A percentile compares a stretch with the other conserved stretches of the same genome.
phyloP scores from a whole-genome alignment of 2,113 vertebrate species.

The Cephalopholis sonnerati region DNA sequence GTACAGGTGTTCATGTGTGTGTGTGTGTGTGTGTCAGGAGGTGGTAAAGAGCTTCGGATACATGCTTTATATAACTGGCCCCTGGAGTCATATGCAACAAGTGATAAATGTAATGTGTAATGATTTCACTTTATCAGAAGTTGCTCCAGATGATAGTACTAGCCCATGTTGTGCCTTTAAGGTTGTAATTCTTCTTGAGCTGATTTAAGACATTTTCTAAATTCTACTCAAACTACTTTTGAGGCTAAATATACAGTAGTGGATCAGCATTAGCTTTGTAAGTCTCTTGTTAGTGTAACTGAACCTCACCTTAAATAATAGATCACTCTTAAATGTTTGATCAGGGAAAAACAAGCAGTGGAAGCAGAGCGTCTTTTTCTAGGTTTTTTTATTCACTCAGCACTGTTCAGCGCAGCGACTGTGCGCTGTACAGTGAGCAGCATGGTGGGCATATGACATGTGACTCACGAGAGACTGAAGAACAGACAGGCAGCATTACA shows the following conservation, averaged over 20 bases:
- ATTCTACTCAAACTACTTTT: neutral
- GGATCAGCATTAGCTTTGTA: neutral
- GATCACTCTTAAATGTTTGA: constrained; percentile 37
- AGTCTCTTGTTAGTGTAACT: constrained; percentile 5
- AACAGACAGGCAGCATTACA: constrained; percentile 17
- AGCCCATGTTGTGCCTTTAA: neutral
- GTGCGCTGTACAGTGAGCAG: constrained; percentile 52
- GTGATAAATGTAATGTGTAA: neutral
- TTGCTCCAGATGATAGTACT: neutral
- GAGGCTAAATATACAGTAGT: neutral
- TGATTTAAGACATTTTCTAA: neutral
- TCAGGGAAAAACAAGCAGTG: constrained; percentile 6
- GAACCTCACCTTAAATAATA: constrained; percentile 30
- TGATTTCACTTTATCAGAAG: neutral
- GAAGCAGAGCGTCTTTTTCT: constrained; percentile 22
- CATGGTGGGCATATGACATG: constrained; percentile 50
- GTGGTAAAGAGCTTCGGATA: neutral
- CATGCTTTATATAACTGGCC: neutral
- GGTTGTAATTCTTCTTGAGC: neutral
- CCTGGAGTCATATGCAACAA: neutral
- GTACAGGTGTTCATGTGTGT: neutral
- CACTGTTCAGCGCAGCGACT: constrained; percentile 41
- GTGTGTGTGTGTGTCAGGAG: neutral
- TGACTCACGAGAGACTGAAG: constrained; percentile 37
- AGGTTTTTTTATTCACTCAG: constrained; percentile 76